Conservation (phyloP, 1,140 invertebrate species). For the Trachymyrmex cornetzi region DNA sequence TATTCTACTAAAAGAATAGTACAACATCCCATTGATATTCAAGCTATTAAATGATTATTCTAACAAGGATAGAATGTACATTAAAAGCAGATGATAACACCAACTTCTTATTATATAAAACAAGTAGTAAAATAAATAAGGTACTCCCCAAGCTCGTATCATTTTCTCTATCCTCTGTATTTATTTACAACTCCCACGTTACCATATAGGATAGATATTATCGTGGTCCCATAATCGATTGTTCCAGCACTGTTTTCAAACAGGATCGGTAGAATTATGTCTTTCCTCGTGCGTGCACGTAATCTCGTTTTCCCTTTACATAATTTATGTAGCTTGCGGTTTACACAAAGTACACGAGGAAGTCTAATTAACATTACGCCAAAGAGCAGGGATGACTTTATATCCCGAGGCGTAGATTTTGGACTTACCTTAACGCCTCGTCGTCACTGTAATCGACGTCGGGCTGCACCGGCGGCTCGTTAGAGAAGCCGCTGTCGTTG, state of each 20-base stretch:
- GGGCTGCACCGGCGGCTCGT: conserved; percentile 94
- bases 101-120: too few species aligned
- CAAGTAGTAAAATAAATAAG: too few species aligned
- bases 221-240: background rate
- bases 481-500: conserved; percentile 96
- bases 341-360: background rate
- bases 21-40: too few species aligned
- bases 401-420: background rate
- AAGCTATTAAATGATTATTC: too few species aligned
- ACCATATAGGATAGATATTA: too few species aligned
- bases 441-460: conserved; percentile 96
- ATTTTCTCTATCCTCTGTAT: background rate
- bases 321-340: conserved; percentile 25
- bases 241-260: background rate
- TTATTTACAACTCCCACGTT: too few species aligned
- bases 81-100: too few species aligned
- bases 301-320: background rate
- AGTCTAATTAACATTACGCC: background rate
- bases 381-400: background rate
- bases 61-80: too few species aligned
- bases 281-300: too few species aligned
- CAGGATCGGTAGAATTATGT: background rate
- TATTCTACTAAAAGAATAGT: too few species aligned
- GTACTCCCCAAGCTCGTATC: too few species aligned
- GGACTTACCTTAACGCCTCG: conserved; percentile 92